Base-by-base conservation (phyloP, 1,140 invertebrate genomes). In the Spodoptera frugiperda region DNA sequence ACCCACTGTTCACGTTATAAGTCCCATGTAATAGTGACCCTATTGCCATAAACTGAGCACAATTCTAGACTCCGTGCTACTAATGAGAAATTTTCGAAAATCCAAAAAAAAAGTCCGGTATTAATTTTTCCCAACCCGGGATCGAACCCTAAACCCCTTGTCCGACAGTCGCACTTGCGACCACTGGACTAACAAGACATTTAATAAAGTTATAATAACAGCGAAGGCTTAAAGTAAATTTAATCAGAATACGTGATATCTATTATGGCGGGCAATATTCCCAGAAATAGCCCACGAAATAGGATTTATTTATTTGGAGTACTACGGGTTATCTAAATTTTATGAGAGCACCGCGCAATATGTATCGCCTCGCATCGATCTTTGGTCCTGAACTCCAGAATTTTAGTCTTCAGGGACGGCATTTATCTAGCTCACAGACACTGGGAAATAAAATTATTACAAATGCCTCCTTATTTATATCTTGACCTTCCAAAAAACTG, bases 291-390 rank as follows among this genome's bases (percentile, higher is more conserved):
- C 5, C 2, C n/a, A 17, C 25, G 25, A 30, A 8, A 55, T 12
- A 19, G 1, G 49, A 72, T 57, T 57, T 72, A 72, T 72, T 72
- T 57, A 57, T 72, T 30, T 71, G 21, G 44, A 33, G 25, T 72
- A 57, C 17, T 57, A 63, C 17, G 30, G 15, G 12, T 55, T 51
- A 48, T 61, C 55, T 74, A 12, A 51, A 74, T 61, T 74, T 74
- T 61, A 74, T 46, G 57, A 51, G 14, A 44, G 14, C 63, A 63
- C 53, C 21, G 30, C 71, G 55, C 46, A 61, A 63, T 51, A 63
- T 55, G 21, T 61, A 74, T 59, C 33, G 67, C 12, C 17, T 30
- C 6, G 14, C 33, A 57, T 72, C 39, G 39, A 55, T 72, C 67
- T 72, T 39, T 53, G 51, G 51, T 54, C 30, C 44, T 30, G 21